These are phyloP conservation scores for Sycophila texana DNA, from an alignment of 2,888 invertebrate genomes.

Conservation along the genomic window DNA sequence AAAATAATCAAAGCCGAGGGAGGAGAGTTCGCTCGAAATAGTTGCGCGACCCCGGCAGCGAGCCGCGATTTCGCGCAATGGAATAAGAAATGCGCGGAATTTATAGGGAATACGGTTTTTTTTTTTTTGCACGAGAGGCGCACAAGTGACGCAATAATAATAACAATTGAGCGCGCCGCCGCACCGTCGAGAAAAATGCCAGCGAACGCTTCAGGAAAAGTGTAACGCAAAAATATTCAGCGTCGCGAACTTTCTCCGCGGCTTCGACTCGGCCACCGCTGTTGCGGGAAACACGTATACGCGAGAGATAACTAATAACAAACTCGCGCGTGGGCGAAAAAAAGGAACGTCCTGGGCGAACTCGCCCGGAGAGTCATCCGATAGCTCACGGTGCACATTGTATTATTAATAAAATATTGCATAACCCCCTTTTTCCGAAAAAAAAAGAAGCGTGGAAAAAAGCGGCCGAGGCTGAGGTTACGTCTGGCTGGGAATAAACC, in stretches of 20 bases:
- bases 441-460: conserved; percentile 60
- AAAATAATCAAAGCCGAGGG: too few species aligned
- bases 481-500: conserved; percentile 71
- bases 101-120: too few species aligned
- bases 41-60: too few species aligned
- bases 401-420: conserved; percentile 73
- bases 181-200: conserved; percentile 1
- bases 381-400: conserved; percentile 61
- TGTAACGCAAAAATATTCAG: conserved; percentile 30
- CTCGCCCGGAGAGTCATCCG: conserved; percentile 58
- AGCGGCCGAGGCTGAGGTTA: conserved; percentile 57
- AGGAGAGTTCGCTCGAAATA: too few species aligned
- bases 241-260: conserved; percentile 25
- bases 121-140: too few species aligned
- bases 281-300: conserved; percentile 18
- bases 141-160: not conserved
- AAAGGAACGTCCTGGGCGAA: not conserved
- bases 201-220: not conserved
- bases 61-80: too few species aligned
- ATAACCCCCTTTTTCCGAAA: conserved; percentile 66
- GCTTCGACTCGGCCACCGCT: conserved; percentile 9
- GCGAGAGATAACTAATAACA: conserved; percentile 53
- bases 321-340: conserved; percentile 27
- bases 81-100: too few species aligned
- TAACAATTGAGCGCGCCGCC: conserved; percentile 7